phyloP scores from a whole-genome alignment of 2,888 invertebrate genomes.

The Scaptomyza parva region DNA sequence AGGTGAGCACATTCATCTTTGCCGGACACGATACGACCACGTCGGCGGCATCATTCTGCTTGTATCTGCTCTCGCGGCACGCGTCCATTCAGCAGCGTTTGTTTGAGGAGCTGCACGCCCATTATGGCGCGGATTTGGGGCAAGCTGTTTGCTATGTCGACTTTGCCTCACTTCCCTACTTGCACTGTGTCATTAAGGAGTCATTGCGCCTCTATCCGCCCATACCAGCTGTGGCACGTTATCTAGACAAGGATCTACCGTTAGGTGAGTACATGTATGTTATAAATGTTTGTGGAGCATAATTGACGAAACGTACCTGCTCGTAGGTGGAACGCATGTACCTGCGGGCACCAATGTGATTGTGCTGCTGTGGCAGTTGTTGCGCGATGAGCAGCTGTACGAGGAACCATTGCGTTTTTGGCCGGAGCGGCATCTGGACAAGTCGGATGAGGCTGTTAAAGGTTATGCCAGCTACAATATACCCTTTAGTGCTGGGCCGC shows the following conservation, averaged over 20 bases:
- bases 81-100: constrained; percentile 75
- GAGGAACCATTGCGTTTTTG: constrained; percentile 75
- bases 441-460: constrained; percentile 63
- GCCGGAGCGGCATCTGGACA: constrained; percentile 84
- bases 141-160: constrained; percentile 66
- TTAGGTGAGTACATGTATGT: constrained; percentile 85
- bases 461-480: constrained; percentile 70
- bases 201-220: constrained; percentile 88
- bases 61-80: constrained; percentile 81
- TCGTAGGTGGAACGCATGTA: constrained; percentile 50
- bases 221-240: constrained; percentile 87
- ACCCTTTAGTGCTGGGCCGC: constrained; percentile 85
- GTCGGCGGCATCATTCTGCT: constrained; percentile 81
- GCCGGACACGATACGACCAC: constrained; percentile 85
- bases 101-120: constrained; percentile 72
- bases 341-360: constrained; percentile 80
- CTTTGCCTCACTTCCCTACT: constrained; percentile 77
- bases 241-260: constrained; percentile 85
- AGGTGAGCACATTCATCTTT: constrained; percentile 91
- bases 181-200: constrained; percentile 89
- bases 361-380: constrained; percentile 78
- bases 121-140: constrained; percentile 69
- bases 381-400: constrained; percentile 75
- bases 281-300: no score
- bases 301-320: no score